These are phyloP conservation scores for Archivesica marissinica DNA, from an alignment of 1,140 invertebrate genomes.

Conservation along the genomic window DNA sequence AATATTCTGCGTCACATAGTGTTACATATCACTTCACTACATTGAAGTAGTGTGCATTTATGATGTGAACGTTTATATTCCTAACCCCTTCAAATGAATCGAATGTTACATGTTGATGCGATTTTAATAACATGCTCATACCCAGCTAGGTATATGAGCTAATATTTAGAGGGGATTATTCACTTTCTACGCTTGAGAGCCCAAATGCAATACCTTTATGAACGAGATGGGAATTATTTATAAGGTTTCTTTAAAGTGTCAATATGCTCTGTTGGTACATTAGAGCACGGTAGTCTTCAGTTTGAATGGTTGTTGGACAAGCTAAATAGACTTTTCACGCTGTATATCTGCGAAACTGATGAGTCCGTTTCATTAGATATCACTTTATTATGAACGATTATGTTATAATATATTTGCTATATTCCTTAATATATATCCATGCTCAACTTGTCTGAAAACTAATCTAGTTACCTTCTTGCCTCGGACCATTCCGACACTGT, in stretches of 20 bases:
- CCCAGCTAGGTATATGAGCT: neutral
- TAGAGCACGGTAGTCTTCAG: neutral
- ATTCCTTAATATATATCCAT: no score
- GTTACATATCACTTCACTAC: no score
- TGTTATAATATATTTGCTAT: no score
- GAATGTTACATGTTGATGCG: neutral
- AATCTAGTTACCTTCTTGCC: no score
- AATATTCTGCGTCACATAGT: no score
- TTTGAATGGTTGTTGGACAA: constrained; percentile 21
- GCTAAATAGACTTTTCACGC: no score
- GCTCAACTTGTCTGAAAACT: no score
- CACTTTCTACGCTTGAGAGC: neutral
- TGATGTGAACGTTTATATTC: neutral
- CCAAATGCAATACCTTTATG: neutral
- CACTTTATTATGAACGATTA: no score
- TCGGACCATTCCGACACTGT: no score
- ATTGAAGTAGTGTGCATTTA: no score
- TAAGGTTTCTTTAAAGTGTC: constrained; percentile 39
- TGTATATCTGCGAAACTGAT: no score
- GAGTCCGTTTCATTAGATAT: no score
- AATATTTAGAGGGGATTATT: constrained; percentile 12
- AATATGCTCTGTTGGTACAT: constrained; percentile 7
- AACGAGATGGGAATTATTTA: constrained; percentile 23
- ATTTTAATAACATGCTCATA: neutral
- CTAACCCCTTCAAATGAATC: neutral